Conservation (phyloP, 92 coral and sea anemone genomes). For the Diadumene lineata region DNA sequence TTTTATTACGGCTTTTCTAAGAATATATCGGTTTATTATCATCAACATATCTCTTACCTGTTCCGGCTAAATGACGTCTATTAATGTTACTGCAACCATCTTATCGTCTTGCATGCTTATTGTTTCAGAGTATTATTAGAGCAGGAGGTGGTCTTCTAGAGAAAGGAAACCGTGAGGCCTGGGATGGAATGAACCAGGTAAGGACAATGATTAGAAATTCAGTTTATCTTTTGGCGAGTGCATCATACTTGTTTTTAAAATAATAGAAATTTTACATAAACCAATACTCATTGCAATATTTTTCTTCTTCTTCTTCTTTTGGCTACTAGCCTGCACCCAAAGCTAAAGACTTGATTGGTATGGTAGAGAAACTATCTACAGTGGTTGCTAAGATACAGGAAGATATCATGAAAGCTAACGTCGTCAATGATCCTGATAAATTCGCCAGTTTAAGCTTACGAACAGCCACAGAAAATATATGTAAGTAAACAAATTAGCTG, state of each 20-base stretch:
- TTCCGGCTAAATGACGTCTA: background rate
- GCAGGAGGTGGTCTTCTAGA: constrained; percentile 53
- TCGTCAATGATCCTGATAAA: constrained; percentile 66
- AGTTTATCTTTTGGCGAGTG: too few species aligned
- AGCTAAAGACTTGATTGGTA: constrained; percentile 59
- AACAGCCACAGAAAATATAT: constrained; percentile 48
- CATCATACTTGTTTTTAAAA: background rate
- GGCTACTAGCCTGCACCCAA: constrained; percentile 71
- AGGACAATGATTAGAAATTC: background rate
- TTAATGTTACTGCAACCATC: background rate
- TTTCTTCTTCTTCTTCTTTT: too few species aligned
- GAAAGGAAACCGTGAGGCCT: constrained; percentile 66
- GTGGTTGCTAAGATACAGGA: constrained; percentile 54
- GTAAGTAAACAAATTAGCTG: constrained; percentile 44
- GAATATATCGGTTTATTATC: too few species aligned
- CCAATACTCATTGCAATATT: background rate
- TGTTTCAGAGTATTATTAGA: constrained; percentile 28
- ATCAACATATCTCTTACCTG: too few species aligned
- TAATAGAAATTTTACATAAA: background rate
- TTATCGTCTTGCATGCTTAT: background rate
- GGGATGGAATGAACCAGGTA: constrained; percentile 85
- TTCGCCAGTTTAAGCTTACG: constrained; percentile 49
- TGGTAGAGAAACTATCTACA: constrained; percentile 45
- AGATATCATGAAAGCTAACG: constrained; percentile 60
- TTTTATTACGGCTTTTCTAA: too few species aligned